Percentiles rank a stretch among this genome's conserved stretches.
Evolutionary conservation across 1,140 invertebrate genomes (phyloP).

Genomic region (Polypedilum vanderplanki): DNA sequence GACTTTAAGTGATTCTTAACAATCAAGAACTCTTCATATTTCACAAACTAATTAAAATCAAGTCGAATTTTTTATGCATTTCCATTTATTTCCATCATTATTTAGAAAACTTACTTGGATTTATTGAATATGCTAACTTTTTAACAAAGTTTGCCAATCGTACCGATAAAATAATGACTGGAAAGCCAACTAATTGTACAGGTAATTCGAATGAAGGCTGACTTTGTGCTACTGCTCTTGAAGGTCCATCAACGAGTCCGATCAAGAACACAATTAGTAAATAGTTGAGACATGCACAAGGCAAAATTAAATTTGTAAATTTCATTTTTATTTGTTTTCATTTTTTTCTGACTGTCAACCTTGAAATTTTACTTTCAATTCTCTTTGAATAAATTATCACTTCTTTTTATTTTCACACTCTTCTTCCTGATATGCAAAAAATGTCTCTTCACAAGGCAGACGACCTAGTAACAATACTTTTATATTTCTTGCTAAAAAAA

Average conservation of each 20-base stretch:
- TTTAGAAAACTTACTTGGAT: slow-evolving; percentile 74
- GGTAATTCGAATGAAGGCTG: slow-evolving; percentile 66
- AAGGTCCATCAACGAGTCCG: slow-evolving; percentile 38
- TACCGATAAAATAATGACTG: slow-evolving; percentile 73
- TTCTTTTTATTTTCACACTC: not conserved
- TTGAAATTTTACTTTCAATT: not conserved
- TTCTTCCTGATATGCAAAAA: not conserved
- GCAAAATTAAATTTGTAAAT: slow-evolving; percentile 31
- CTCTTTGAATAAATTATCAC: slow-evolving; percentile 8
- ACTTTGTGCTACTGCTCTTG: slow-evolving; percentile 43
- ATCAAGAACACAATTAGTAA: slow-evolving; percentile 27
- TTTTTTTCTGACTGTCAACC: not conserved
- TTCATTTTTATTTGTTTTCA: slow-evolving; percentile 30
- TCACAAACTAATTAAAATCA: too few relatives aligned
- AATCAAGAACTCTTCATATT: too few relatives aligned
- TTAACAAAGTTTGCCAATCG: slow-evolving; percentile 73
- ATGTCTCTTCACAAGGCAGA: not conserved
- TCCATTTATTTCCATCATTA: too few relatives aligned
- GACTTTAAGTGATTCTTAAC: too few relatives aligned
- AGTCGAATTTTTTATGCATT: too few relatives aligned
- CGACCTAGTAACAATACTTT: slow-evolving; percentile 16
- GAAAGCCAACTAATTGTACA: slow-evolving; percentile 73
- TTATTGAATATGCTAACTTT: slow-evolving; percentile 71
- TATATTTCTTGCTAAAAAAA: not conserved
- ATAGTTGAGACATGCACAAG: slow-evolving; percentile 30